These are phyloP conservation scores for Boleophthalmus pectinirostris DNA, from an alignment of 2,113 vertebrate species.

Conservation along the genomic window DNA sequence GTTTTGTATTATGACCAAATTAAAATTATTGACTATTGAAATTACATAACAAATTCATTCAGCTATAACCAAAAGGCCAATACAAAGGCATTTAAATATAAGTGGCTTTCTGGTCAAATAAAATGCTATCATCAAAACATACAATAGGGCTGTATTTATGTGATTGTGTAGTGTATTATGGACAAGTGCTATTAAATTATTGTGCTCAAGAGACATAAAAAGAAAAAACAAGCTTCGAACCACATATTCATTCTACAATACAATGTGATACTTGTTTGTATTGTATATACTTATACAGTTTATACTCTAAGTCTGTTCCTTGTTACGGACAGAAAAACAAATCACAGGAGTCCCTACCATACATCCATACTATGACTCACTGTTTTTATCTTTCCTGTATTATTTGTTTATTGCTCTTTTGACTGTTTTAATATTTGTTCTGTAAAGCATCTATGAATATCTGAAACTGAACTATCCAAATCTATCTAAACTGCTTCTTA, in stretches of 20 bases:
- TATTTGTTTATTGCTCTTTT: too few relatives aligned
- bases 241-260: background rate
- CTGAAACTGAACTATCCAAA: too few relatives aligned
- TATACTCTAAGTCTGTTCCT: background rate
- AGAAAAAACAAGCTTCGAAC: background rate
- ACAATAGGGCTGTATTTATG: background rate
- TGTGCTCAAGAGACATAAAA: background rate
- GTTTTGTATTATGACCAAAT: background rate
- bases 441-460: too few relatives aligned
- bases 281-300: background rate
- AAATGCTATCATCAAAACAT: too few relatives aligned
- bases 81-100: too few relatives aligned
- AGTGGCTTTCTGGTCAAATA: too few relatives aligned
- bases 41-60: background rate
- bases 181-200: background rate
- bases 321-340: too few relatives aligned
- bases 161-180: background rate
- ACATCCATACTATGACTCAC: too few relatives aligned
- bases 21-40: background rate
- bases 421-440: too few relatives aligned
- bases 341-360: too few relatives aligned
- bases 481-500: too few relatives aligned
- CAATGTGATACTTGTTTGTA: background rate
- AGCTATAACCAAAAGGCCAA: background rate
- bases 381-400: too few relatives aligned